These are phyloP conservation scores for Columba janthina DNA, from an alignment of 2,113 vertebrate species.

Conservation along the genomic window DNA sequence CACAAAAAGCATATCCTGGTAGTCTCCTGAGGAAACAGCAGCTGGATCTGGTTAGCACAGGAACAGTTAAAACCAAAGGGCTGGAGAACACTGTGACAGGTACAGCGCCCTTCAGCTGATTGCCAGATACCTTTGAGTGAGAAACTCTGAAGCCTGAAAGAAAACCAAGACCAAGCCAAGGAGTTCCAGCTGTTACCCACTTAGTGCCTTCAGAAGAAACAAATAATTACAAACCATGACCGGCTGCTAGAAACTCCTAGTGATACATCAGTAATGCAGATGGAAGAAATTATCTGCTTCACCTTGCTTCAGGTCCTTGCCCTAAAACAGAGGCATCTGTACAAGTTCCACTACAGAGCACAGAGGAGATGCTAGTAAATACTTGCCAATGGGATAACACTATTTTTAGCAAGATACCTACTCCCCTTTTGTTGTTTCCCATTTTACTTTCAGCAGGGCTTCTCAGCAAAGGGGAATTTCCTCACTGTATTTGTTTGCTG, in stretches of 20 bases:
- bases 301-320: neutral
- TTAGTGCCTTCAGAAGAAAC: neutral
- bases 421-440: neutral
- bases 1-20: neutral
- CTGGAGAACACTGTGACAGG: neutral
- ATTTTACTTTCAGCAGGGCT: neutral
- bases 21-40: neutral
- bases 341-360: neutral
- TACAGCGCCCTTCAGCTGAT: neutral
- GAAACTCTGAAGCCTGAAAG: neutral
- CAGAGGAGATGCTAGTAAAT: neutral
- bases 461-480: neutral
- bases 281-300: neutral
- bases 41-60: neutral
- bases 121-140: neutral
- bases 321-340: neutral
- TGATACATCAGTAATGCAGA: neutral
- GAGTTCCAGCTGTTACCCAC: neutral
- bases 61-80: neutral
- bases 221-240: neutral
- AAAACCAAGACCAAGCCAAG: neutral
- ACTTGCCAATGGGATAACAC: neutral
- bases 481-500: constrained; percentile 15
- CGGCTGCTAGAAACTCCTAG: neutral
- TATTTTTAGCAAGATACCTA: neutral